Base-by-base conservation (phyloP, 2,797 vertebrate species). In the Botia almorhae region DNA sequence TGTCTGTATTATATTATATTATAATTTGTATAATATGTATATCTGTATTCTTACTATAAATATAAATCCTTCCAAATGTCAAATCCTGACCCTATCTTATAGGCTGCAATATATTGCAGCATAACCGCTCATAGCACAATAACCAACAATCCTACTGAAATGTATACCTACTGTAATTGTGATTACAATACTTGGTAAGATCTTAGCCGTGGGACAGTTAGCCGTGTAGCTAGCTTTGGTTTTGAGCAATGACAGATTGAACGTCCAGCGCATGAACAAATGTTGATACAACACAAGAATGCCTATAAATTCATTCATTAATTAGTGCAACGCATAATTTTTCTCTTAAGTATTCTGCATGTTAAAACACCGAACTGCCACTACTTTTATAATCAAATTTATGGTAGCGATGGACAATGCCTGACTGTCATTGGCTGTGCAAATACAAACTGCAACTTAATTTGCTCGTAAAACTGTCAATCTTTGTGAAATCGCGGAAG, bases 401-500 rank as follows among this genome's bases (percentile, higher is more conserved):
- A 69, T 48, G 26, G 14, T 4, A 14, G 13, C 33, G 7, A 33
- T 46, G 11, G 33, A 48, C 60, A 56, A 3, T 36, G 69, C 36
- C 60, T 58, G 4, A 19, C 48, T 73, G 48, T 4, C 69, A 80
- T 73, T 80, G 70, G 78, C 36, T 56, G 48, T 2, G 7, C 12
- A 36, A 36, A 74, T 12, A 21, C 11, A 46, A 48, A 21, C 21
- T 1, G 7, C 36, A 46, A 8, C n/a, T 3, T 73, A 4, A 80
- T 80, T 80, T 61, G 78, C 33, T 19, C 73, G 17, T 0, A 8
- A 0, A 51, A 12, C 7, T 2, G 0, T 53, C 60, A 29, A 60
- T 39, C 50, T 69, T 12, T 46, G 10, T 43, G 0, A 55, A 58
- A 74, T 21, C 2, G 8, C 61, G 78, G 69, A 73, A 80, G 61